Conservation (phyloP, 2,797 vertebrate genomes). For the Zenarchopterus dispar region DNA sequence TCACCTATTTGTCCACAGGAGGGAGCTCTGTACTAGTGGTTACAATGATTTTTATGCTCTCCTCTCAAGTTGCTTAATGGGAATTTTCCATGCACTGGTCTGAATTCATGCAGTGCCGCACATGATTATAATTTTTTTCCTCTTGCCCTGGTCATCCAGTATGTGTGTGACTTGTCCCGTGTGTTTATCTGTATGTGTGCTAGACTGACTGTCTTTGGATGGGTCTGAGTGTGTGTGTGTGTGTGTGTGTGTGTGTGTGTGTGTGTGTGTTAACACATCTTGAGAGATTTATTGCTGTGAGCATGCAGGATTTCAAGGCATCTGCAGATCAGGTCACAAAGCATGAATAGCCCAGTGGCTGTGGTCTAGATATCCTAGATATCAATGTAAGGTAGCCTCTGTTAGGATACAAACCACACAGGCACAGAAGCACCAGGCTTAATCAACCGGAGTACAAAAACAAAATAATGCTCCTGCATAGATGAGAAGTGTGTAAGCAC, state of each 20-base stretch:
- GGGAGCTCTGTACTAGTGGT: constrained; percentile 49
- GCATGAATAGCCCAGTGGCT: constrained; percentile 68
- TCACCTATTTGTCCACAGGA: constrained; percentile 44
- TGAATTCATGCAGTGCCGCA: constrained; percentile 64
- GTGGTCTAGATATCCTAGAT: constrained; percentile 63
- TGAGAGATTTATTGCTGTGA: constrained; percentile 66
- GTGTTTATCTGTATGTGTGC: constrained; percentile 35
- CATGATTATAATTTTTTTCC: constrained; percentile 69
- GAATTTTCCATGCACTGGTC: constrained; percentile 79
- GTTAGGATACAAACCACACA: constrained; percentile 71
- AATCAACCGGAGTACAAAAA: constrained; percentile 53
- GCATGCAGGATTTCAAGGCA: constrained; percentile 67
- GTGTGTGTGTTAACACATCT: constrained; percentile 63
- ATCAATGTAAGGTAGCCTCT: constrained; percentile 61
- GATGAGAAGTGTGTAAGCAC: constrained; percentile 30
- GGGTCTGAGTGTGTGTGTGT: constrained; percentile 11
- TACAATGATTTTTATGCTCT: not conserved
- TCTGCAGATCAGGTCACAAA: constrained; percentile 72
- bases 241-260: constrained; percentile 19
- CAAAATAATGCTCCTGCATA: constrained; percentile 37
- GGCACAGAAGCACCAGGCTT: constrained; percentile 45
- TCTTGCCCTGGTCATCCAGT: constrained; percentile 64
- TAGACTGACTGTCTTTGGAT: constrained; percentile 35
- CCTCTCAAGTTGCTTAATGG: constrained; percentile 50
- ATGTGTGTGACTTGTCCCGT: constrained; percentile 26